A percentile compares a stretch with the other conserved stretches of the same genome.
Conservation (phyloP, 2,113 vertebrate genomes). For the Lepidothrix coronata region DNA sequence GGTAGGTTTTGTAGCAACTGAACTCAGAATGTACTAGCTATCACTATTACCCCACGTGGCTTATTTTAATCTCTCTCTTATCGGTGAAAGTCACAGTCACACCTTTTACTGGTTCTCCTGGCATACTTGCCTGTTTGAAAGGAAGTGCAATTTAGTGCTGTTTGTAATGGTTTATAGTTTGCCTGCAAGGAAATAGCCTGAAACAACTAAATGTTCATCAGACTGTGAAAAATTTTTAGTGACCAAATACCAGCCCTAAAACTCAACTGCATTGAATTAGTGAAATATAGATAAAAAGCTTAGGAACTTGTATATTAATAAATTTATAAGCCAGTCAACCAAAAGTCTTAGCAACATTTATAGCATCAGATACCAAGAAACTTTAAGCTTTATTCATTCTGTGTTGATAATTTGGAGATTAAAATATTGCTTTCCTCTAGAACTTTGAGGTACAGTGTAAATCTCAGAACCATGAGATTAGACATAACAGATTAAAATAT, state of each 20-base stretch:
- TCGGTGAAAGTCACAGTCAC: background rate
- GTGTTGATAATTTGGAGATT: background rate
- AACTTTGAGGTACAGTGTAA: background rate
- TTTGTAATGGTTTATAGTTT: background rate
- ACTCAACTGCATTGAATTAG: background rate
- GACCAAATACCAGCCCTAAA: background rate
- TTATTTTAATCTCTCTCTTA: background rate
- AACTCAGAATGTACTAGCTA: background rate
- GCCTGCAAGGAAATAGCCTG: background rate
- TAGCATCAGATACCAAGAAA: background rate
- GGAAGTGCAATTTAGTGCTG: background rate
- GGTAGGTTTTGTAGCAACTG: background rate
- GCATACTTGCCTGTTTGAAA: background rate
- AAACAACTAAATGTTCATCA: background rate
- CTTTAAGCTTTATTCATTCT: background rate
- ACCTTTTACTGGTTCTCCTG: background rate
- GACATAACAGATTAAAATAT: background rate
- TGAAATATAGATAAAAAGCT: background rate
- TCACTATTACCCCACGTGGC: background rate
- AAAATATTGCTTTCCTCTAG: background rate
- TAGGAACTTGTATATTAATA: background rate
- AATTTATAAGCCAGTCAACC: background rate
- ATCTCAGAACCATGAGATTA: background rate
- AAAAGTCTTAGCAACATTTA: background rate
- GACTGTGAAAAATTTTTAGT: background rate